Percentiles rank a stretch among this genome's conserved stretches.
phyloP scores from a whole-genome alignment of 2,797 vertebrate genomes.

The Sebastes elongatus region DNA sequence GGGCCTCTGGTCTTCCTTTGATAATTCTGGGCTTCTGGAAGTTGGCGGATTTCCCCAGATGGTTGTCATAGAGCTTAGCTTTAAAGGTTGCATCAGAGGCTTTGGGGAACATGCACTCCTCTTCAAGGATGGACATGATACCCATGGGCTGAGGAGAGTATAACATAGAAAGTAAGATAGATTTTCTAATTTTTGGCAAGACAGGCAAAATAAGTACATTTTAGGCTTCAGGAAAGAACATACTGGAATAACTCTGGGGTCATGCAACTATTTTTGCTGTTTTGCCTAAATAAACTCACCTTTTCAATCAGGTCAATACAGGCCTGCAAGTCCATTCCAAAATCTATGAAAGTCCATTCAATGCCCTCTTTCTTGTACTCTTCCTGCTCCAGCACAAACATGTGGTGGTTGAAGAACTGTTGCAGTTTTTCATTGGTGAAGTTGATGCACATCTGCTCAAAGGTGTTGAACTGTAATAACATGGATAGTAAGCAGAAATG shows the following conservation, averaged over 20 bases:
- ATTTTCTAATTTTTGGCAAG: no score
- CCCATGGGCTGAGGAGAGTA: constrained; percentile 67
- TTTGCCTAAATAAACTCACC: not conserved
- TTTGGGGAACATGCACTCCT: constrained; percentile 93
- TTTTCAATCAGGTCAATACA: constrained; percentile 75
- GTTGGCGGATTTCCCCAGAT: constrained; percentile 82
- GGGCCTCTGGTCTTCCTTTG: not conserved
- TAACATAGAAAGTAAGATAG: no score
- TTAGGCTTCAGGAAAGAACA: no score
- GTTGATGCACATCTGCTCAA: constrained; percentile 93
- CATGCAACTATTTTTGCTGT: no score
- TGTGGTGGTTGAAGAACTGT: constrained; percentile 68
- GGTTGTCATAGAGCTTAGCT: constrained; percentile 85
- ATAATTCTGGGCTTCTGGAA: constrained; percentile 79
- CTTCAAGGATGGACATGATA: constrained; percentile 85
- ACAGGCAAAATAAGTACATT: no score
- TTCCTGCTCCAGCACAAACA: constrained; percentile 88
- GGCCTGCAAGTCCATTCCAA: constrained; percentile 84
- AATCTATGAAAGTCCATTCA: constrained; percentile 85
- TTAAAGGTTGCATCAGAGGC: constrained; percentile 86
- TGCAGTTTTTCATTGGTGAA: constrained; percentile 89
- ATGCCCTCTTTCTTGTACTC: constrained; percentile 86
- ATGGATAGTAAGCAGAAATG: not conserved
- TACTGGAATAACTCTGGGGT: no score
- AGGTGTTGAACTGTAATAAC: constrained; percentile 86